Conservation (phyloP, 2,797 vertebrate genomes). For the Hydrocynus forskahlii region DNA sequence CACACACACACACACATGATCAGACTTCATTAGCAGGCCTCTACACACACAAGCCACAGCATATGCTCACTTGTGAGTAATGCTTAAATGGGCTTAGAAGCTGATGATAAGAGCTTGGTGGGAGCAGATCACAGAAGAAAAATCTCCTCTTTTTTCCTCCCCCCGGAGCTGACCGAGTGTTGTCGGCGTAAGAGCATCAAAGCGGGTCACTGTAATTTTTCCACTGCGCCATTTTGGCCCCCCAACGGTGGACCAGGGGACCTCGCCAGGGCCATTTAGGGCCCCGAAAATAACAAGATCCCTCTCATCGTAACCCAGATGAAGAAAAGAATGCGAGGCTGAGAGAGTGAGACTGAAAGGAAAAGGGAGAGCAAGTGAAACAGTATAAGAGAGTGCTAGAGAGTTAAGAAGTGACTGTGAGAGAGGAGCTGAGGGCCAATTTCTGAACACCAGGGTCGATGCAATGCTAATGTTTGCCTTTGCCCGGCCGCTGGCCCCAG, state of each 20-base stretch:
- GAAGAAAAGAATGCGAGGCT: neutral
- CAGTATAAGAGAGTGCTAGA: neutral
- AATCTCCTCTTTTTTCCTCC: slow-evolving; percentile 4
- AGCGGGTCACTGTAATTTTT: slow-evolving; percentile 37
- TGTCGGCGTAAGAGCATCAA: slow-evolving; percentile 44
- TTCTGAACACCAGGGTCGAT: neutral
- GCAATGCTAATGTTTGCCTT: slow-evolving; percentile 29
- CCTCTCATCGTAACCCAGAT: slow-evolving; percentile 40
- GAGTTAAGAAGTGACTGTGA: neutral
- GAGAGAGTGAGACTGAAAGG: slow-evolving; percentile 19
- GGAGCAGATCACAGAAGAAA: slow-evolving; percentile 26
- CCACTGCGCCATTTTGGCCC: slow-evolving; percentile 37
- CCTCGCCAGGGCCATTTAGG: slow-evolving; percentile 28
- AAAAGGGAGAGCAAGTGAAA: neutral
- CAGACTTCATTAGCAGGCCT: neutral
- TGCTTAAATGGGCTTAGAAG: slow-evolving; percentile 20
- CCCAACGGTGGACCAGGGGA: slow-evolving; percentile 1
- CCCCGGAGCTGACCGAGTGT: slow-evolving; percentile 18
- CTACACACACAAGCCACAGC: neutral
- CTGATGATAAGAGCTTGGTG: slow-evolving; percentile 32
- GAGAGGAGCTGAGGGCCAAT: neutral
- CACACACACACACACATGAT: slow-evolving; percentile 37
- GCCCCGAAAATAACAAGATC: slow-evolving; percentile 53
- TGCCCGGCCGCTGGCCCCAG: neutral
- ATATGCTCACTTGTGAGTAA: slow-evolving; percentile 16